Conservation (phyloP, 2,888 invertebrate species). For the Eudemis profundana region DNA sequence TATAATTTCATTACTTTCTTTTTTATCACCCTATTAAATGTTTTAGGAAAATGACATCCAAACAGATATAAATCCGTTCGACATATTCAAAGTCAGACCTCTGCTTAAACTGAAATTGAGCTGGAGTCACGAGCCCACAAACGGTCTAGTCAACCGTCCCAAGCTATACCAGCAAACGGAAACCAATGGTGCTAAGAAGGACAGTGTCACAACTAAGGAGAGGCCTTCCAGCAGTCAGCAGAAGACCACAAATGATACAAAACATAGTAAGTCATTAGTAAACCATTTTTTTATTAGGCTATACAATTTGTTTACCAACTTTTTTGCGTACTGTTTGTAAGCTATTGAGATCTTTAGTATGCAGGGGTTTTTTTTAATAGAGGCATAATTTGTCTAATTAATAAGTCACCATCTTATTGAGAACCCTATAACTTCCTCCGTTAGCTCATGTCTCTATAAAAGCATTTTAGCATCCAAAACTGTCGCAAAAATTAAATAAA, state of each 20-base stretch:
- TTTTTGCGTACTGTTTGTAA: too few relatives aligned
- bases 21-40: too few relatives aligned
- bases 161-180: constrained; percentile 82
- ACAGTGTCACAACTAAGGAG: constrained; percentile 64
- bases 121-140: constrained; percentile 92
- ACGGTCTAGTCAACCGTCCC: constrained; percentile 88
- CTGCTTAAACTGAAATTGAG: constrained; percentile 93
- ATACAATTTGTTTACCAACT: too few relatives aligned
- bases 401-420: too few relatives aligned
- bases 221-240: constrained; percentile 64
- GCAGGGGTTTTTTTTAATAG: too few relatives aligned
- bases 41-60: constrained; percentile 75
- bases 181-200: constrained; percentile 71
- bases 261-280: constrained; percentile 63
- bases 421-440: too few relatives aligned
- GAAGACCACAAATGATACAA: constrained; percentile 62
- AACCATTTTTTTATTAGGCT: neutral
- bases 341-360: too few relatives aligned
- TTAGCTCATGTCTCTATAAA: too few relatives aligned
- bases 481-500: too few relatives aligned
- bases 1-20: too few relatives aligned
- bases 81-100: constrained; percentile 92
- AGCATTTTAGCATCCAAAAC: too few relatives aligned
- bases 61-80: constrained; percentile 86
- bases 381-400: too few relatives aligned